Percentiles rank a stretch among this genome's conserved stretches.
Evolutionary conservation across 2,888 invertebrate genomes (phyloP).

Genomic region (Lagria hirta): DNA sequence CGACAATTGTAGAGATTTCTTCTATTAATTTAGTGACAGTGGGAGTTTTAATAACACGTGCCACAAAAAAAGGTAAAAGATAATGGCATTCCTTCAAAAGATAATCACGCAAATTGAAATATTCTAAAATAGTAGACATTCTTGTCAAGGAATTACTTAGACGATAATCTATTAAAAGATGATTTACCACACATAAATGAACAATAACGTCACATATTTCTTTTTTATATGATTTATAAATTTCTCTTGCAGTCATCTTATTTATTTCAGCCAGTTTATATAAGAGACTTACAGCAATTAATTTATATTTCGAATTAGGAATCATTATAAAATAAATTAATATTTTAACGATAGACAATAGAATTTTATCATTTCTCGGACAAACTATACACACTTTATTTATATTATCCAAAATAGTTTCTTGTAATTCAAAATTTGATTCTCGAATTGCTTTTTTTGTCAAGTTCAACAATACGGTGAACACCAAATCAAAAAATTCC

Average conservation of each 20-base stretch:
- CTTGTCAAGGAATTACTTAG: slow-evolving; percentile 62
- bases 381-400: slow-evolving; percentile 57
- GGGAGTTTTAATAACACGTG: slow-evolving; percentile 60
- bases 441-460: slow-evolving; percentile 57
- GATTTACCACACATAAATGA: slow-evolving; percentile 63
- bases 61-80: slow-evolving; percentile 65
- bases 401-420: slow-evolving; percentile 58
- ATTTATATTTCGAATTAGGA: slow-evolving; percentile 60
- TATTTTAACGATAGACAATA: slow-evolving; percentile 57
- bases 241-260: slow-evolving; percentile 58
- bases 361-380: slow-evolving; percentile 51
- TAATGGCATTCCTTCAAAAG: slow-evolving; percentile 69
- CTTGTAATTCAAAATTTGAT: slow-evolving; percentile 59
- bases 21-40: slow-evolving; percentile 63
- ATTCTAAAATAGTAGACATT: slow-evolving; percentile 68
- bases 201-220: slow-evolving; percentile 61
- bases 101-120: slow-evolving; percentile 68
- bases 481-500: slow-evolving; percentile 51
- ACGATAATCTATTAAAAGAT: slow-evolving; percentile 58
- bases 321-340: slow-evolving; percentile 65
- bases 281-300: slow-evolving; percentile 61
- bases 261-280: slow-evolving; percentile 61
- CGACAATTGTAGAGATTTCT: slow-evolving; percentile 63
- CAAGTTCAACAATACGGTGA: slow-evolving; percentile 55
- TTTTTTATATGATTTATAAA: slow-evolving; percentile 65